phyloP scores from a whole-genome alignment of 2,113 vertebrate species.

The Gavialis gangeticus region DNA sequence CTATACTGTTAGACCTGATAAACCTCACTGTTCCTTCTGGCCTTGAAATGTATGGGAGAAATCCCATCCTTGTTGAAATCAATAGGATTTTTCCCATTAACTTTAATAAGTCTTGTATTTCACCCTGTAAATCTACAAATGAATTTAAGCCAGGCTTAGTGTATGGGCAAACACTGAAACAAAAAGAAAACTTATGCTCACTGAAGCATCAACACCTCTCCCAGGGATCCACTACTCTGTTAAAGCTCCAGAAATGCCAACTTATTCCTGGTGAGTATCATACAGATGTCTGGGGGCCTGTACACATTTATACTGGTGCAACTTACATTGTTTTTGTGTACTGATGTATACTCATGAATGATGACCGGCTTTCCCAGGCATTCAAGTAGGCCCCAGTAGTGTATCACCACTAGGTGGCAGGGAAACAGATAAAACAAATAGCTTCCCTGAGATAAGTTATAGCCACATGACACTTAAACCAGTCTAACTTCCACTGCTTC shows the following conservation, averaged over 20 bases:
- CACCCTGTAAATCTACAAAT: fast-evolving
- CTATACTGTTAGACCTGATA: neutral
- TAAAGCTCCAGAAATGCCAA: neutral
- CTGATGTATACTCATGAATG: no score
- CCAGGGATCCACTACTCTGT: neutral
- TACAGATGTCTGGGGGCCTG: neutral
- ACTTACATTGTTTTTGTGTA: no score
- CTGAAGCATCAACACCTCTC: neutral
- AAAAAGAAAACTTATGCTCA: neutral
- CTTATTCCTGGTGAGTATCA: neutral
- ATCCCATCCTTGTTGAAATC: neutral
- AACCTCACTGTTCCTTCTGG: neutral
- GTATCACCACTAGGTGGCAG: no score
- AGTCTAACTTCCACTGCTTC: no score
- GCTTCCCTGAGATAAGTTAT: no score
- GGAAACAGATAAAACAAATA: no score
- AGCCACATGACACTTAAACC: no score
- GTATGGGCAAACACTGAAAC: neutral
- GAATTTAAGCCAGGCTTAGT: neutral
- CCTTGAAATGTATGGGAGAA: neutral
- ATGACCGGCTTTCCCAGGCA: no score
- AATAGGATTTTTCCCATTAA: neutral
- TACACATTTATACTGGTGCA: no score
- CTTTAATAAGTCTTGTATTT: neutral
- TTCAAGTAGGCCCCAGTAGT: no score